Conservation (phyloP, 1,140 invertebrate species). For the Lerema accius region DNA sequence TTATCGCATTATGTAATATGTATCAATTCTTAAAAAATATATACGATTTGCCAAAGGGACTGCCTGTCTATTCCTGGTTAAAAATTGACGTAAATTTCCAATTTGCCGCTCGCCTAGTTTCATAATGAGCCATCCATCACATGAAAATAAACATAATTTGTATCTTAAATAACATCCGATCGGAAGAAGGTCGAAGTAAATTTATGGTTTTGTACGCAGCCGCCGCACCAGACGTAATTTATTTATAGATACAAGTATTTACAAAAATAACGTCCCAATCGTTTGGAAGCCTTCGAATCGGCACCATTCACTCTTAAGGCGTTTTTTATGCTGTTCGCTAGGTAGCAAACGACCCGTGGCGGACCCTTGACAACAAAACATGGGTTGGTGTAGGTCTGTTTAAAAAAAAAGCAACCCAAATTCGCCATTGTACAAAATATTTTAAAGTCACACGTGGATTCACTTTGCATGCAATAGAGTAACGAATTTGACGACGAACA, state of each 20-base stretch:
- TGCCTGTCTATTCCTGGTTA: too few relatives aligned
- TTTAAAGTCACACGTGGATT: constrained; percentile 12
- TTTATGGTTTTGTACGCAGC: constrained; percentile 47
- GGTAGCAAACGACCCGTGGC: constrained; percentile 43
- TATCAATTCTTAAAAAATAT: too few relatives aligned
- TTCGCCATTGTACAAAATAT: constrained; percentile 10
- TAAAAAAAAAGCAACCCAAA: constrained; percentile 34
- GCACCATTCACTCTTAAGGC: constrained; percentile 24
- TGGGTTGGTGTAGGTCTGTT: constrained; percentile 63
- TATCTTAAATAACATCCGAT: constrained; percentile 36
- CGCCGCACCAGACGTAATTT: constrained; percentile 52
- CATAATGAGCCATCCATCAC: constrained; percentile 8
- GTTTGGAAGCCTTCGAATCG: constrained; percentile 49
- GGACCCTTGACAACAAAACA: constrained; percentile 48
- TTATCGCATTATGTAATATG: not conserved
- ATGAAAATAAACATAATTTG: constrained; percentile 22
- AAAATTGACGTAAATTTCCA: not conserved
- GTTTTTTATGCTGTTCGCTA: constrained; percentile 54
- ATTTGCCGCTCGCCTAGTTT: not conserved
- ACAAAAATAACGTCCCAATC: constrained; percentile 65
- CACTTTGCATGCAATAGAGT: not conserved
- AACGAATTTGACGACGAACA: not conserved
- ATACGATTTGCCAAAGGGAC: too few relatives aligned
- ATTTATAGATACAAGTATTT: constrained; percentile 61
- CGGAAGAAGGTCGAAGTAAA: constrained; percentile 50